Evolutionary conservation across 1,140 invertebrate species (phyloP).

Genomic region (Coenobita brevimanus): DNA sequence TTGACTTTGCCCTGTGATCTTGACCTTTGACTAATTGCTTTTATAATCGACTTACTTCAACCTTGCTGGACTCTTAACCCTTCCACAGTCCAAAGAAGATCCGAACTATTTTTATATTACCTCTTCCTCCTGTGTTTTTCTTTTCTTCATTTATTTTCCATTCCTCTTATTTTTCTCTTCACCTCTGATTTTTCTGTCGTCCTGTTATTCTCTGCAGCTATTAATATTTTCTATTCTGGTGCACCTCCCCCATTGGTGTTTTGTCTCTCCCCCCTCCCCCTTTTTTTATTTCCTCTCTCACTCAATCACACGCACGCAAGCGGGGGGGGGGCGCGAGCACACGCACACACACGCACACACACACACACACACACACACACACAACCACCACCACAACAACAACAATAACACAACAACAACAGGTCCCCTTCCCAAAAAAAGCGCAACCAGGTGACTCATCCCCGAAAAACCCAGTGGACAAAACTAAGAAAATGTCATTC

Average conservation of each 20-base stretch:
- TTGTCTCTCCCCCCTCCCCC: neutral
- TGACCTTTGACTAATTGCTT: no score
- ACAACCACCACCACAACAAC: neutral
- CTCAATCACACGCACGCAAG: neutral
- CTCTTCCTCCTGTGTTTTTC: neutral
- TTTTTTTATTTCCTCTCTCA: no score
- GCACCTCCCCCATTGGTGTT: neutral
- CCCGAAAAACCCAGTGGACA: no score
- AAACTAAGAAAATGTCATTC: no score
- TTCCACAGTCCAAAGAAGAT: no score
- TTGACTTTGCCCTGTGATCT: no score
- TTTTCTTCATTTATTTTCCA: neutral
- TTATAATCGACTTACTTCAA: no score
- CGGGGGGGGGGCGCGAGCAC: neutral
- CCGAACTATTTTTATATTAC: neutral
- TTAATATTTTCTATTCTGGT: neutral
- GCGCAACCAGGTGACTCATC: no score
- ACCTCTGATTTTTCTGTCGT: neutral
- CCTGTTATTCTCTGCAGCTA: neutral
- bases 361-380: conserved; percentile 5
- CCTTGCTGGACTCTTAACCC: no score
- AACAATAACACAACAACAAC: neutral
- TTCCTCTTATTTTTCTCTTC: conserved; percentile 1
- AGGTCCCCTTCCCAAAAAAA: neutral
- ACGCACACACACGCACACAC: neutral